Evolutionary conservation across 2,797 vertebrate species (phyloP).

Genomic region (Neosilurus hyrtlii): DNA sequence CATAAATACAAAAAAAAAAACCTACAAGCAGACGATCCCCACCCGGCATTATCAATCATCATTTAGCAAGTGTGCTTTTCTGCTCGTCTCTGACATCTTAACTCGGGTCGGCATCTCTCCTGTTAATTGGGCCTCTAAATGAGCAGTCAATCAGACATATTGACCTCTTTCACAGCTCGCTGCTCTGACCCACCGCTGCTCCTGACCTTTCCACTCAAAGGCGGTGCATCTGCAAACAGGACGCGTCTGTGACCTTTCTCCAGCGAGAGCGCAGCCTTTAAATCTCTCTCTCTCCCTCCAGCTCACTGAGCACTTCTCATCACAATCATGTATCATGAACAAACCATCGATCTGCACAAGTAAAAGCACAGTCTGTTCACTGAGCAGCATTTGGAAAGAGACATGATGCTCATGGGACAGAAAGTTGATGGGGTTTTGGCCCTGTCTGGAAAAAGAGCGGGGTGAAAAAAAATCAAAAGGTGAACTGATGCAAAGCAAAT

Average conservation of each 20-base stretch:
- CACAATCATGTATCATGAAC: conserved; percentile 37
- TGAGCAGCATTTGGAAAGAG: conserved; percentile 17
- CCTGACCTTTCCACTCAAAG: conserved; percentile 65
- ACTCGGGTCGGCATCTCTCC: conserved; percentile 8
- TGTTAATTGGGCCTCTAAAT: conserved; percentile 40
- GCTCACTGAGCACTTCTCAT: conserved; percentile 40
- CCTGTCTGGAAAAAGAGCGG: not conserved
- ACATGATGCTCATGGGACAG: not conserved
- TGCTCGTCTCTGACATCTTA: conserved; percentile 39
- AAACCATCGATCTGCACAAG: conserved; percentile 41
- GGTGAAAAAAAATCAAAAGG: not conserved
- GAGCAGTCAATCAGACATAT: conserved; percentile 45
- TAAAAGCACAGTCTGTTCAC: conserved; percentile 35
- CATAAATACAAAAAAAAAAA: too few species aligned
- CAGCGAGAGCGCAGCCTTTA: conserved; percentile 43
- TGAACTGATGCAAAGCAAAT: not conserved
- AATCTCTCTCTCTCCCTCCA: conserved; percentile 31
- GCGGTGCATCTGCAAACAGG: conserved; percentile 67
- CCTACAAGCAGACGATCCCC: not conserved
- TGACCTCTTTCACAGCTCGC: conserved; percentile 36
- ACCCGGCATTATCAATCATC: conserved; percentile 7
- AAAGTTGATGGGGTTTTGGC: conserved; percentile 9
- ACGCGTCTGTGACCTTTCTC: conserved; percentile 68
- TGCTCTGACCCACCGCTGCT: conserved; percentile 44
- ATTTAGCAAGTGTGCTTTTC: conserved; percentile 18